Conservation (phyloP, 2,797 vertebrate species). For the Mareca strepera region DNA sequence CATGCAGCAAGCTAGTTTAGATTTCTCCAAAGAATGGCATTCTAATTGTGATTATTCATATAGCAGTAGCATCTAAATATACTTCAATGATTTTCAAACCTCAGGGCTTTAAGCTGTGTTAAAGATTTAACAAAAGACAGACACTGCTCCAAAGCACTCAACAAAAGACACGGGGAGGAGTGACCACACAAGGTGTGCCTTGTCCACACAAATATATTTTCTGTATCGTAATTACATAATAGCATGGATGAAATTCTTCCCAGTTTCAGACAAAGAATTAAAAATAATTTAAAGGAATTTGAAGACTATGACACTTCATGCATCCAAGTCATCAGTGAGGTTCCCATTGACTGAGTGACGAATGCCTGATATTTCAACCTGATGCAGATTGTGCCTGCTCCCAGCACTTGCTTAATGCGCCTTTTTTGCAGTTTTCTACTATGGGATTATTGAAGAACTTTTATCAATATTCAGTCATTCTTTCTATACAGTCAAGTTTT, state of each 20-base stretch:
- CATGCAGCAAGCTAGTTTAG: not conserved
- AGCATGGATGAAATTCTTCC: not conserved
- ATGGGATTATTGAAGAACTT: not conserved
- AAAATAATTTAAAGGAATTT: not conserved
- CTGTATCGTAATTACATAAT: rapidly evolving
- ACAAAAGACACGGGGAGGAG: not conserved
- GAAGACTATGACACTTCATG: not conserved
- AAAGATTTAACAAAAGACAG: not conserved
- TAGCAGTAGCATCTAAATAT: not conserved
- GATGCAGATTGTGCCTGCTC: not conserved
- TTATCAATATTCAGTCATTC: not conserved
- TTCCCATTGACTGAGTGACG: not conserved
- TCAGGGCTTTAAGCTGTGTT: not conserved
- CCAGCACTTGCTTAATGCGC: not conserved
- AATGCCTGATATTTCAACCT: not conserved
- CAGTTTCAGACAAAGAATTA: not conserved
- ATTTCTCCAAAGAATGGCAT: not conserved
- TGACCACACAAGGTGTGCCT: not conserved
- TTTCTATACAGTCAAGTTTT: not conserved
- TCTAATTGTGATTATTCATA: not conserved
- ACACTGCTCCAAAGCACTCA: not conserved
- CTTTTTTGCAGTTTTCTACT: not conserved
- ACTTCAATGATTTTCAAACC: not conserved
- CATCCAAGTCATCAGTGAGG: not conserved
- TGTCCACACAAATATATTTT: not conserved